Evolutionary conservation across 2,888 invertebrate genomes (phyloP).

Genomic region (Mechanitis messenoides): DNA sequence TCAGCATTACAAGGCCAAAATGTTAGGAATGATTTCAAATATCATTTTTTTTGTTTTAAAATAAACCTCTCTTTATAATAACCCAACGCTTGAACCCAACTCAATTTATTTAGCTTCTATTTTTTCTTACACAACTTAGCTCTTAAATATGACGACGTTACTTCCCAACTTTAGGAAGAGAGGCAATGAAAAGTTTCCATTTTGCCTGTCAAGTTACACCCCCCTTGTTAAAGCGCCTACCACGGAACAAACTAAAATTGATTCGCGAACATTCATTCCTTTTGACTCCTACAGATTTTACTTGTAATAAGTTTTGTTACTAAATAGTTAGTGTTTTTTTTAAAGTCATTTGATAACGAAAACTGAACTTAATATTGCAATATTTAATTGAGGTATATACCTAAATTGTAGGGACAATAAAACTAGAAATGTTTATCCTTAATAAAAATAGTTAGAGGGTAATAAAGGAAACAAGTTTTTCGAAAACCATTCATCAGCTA

Average conservation of each 20-base stretch:
- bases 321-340: slow-evolving; percentile 1
- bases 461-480: background rate
- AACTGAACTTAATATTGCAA: no score
- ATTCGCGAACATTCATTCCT: slow-evolving; percentile 21
- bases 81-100: background rate
- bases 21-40: no score
- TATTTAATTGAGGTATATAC: background rate
- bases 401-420: no score
- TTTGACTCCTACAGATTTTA: slow-evolving; percentile 6
- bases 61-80: background rate
- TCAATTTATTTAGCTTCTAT: background rate
- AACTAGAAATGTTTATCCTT: background rate
- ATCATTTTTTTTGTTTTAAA: background rate
- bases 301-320: slow-evolving; percentile 11
- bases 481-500: slow-evolving; percentile 5
- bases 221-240: slow-evolving; percentile 20
- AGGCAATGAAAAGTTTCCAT: slow-evolving; percentile 48
- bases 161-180: slow-evolving; percentile 40
- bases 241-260: slow-evolving; percentile 27
- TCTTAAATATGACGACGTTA: slow-evolving; percentile 44
- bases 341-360: background rate
- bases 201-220: slow-evolving; percentile 45
- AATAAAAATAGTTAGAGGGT: slow-evolving; percentile 1
- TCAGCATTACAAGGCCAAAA: no score
- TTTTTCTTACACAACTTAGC: slow-evolving; percentile 40